These are phyloP conservation scores for Electrophaes corylata DNA, from an alignment of 2,888 invertebrate species.

Conservation along the genomic window DNA sequence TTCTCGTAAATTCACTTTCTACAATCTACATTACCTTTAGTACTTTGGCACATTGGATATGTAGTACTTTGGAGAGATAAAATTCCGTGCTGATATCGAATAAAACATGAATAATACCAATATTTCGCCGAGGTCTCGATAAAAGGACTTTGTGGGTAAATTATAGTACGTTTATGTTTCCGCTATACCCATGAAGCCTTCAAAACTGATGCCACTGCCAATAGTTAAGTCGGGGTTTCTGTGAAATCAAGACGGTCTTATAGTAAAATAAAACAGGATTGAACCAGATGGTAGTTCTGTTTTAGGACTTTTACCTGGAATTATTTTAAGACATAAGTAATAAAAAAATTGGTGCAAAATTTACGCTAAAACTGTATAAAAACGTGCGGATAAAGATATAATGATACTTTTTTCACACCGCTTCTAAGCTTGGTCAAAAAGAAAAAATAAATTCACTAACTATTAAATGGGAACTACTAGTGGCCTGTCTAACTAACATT, in stretches of 20 bases:
- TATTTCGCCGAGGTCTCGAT: conserved; percentile 18
- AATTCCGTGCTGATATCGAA: conserved; percentile 19
- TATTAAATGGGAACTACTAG: no score
- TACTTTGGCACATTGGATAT: conserved; percentile 25
- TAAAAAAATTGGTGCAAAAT: no score
- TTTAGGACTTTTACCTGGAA: no score
- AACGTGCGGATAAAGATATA: no score
- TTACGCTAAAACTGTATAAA: no score
- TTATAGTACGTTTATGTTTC: conserved; percentile 57
- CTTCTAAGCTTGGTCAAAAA: no score
- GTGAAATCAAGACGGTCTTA: conserved; percentile 1
- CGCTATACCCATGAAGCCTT: conserved; percentile 52
- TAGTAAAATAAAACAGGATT: no score
- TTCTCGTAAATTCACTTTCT: conserved; percentile 48
- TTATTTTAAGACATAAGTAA: no score
- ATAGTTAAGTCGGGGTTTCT: conserved; percentile 44
- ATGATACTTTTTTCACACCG: no score
- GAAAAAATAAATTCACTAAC: no score
- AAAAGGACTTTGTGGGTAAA: conserved; percentile 29
- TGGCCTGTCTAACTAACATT: no score
- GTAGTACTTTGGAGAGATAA: conserved; percentile 61
- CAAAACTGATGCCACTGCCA: conserved; percentile 52
- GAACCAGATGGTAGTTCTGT: no score
- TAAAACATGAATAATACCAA: conserved; percentile 25
- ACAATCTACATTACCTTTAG: conserved; percentile 53